Percentiles rank a stretch among this genome's conserved stretches.
Conservation (phyloP, 2,888 invertebrate species). For the Cynaeus angustus region DNA sequence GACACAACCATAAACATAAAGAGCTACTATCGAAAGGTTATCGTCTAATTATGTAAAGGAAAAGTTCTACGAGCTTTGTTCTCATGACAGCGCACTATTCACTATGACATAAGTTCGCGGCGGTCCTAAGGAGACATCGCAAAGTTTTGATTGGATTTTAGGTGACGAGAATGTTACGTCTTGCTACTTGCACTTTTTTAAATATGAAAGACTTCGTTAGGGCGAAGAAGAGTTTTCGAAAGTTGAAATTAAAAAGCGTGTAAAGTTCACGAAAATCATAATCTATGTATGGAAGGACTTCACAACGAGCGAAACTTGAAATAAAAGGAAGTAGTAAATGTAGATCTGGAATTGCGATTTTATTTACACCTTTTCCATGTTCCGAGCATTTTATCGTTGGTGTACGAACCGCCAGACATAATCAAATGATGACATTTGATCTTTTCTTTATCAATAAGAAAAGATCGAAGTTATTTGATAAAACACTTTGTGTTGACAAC, state of each 20-base stretch:
- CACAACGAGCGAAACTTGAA: neutral
- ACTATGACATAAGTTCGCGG: neutral
- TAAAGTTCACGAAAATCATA: neutral
- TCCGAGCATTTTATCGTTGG: too few species aligned
- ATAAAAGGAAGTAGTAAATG: neutral
- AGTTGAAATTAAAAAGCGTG: neutral
- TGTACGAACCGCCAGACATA: too few species aligned
- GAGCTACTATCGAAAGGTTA: constrained; percentile 18
- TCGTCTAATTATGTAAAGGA: constrained; percentile 5
- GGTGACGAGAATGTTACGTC: too few species aligned
- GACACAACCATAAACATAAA: constrained; percentile 7
- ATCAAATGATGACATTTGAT: too few species aligned
- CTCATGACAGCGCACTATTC: constrained; percentile 8
- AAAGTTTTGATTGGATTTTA: constrained; percentile 2
- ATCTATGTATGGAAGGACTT: neutral
- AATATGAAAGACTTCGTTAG: neutral
- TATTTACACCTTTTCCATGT: too few species aligned
- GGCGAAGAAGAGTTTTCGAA: neutral
- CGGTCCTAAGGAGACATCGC: neutral
- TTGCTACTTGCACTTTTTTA: constrained; percentile 3
- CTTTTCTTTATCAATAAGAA: too few species aligned
- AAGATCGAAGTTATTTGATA: too few species aligned
- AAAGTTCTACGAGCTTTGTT: constrained; percentile 2
- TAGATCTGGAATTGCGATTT: too few species aligned
- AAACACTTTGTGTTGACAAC: too few species aligned